phyloP scores from a whole-genome alignment of 2,797 vertebrate species.

The Arctocebus calabarensis region DNA sequence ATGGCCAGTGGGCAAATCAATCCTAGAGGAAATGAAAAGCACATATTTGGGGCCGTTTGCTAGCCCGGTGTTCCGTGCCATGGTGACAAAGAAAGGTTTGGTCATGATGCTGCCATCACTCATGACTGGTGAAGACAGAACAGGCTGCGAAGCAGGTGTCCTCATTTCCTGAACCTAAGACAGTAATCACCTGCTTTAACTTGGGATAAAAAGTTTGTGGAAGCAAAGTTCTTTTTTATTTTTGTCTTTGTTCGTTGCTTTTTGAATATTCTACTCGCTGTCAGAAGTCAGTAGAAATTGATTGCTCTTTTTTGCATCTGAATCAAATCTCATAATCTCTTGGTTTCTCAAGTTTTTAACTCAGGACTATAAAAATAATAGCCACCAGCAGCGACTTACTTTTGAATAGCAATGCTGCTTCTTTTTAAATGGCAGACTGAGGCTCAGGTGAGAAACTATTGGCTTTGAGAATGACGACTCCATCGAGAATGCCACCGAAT shows the following conservation, averaged over 20 bases:
- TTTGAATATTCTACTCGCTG: background rate
- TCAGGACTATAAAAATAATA: background rate
- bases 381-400: background rate
- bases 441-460: background rate
- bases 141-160: background rate
- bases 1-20: background rate
- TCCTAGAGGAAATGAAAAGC: background rate
- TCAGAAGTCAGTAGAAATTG: background rate
- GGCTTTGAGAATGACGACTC: background rate
- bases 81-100: background rate
- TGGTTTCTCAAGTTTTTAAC: background rate
- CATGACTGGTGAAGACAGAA: background rate
- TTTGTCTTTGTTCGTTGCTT: background rate
- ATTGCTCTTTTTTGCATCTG: background rate
- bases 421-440: background rate
- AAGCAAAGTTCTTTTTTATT: background rate
- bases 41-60: background rate
- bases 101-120: background rate
- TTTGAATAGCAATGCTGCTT: background rate
- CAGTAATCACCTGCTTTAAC: background rate
- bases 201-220: background rate
- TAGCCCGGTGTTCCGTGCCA: background rate
- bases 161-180: background rate
- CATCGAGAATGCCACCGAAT: background rate
- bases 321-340: background rate